Conservation (phyloP, 2,797 vertebrate species). For the Lacerta bilineata region DNA sequence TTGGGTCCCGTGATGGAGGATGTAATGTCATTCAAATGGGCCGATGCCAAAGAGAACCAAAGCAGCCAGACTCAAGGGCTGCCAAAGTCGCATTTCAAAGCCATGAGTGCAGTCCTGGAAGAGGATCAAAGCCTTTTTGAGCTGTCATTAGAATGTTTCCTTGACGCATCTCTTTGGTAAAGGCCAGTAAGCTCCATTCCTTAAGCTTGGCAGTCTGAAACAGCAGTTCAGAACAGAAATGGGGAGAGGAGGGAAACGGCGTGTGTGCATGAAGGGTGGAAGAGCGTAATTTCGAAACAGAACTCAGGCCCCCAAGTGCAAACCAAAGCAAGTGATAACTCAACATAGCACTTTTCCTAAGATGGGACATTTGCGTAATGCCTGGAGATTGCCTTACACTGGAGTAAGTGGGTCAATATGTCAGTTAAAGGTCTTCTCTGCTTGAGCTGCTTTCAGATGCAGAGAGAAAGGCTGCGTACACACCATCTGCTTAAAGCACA, state of each 20-base stretch:
- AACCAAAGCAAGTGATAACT: slow-evolving; percentile 70
- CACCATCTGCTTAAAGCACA: no score
- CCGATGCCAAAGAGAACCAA: slow-evolving; percentile 74
- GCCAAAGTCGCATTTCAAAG: slow-evolving; percentile 85
- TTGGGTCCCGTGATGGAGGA: slow-evolving; percentile 76
- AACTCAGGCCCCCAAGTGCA: slow-evolving; percentile 67
- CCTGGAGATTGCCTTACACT: slow-evolving; percentile 41
- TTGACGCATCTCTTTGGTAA: slow-evolving; percentile 78
- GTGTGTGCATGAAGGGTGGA: slow-evolving; percentile 75
- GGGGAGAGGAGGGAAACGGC: slow-evolving; percentile 78
- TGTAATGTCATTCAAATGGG: slow-evolving; percentile 78
- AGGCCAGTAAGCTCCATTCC: slow-evolving; percentile 75
- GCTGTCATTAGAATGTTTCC: slow-evolving; percentile 85
- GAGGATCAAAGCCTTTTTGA: slow-evolving; percentile 81
- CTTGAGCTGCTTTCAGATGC: slow-evolving; percentile 51
- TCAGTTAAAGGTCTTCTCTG: slow-evolving; percentile 63
- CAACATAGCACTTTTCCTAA: slow-evolving; percentile 62
- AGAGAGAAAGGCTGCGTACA: no score
- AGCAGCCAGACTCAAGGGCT: slow-evolving; percentile 76
- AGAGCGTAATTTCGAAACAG: not conserved
- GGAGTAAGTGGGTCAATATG: slow-evolving; percentile 39
- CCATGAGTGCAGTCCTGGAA: slow-evolving; percentile 82
- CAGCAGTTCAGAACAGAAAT: slow-evolving; percentile 73
- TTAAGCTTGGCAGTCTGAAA: no score
- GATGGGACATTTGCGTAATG: slow-evolving; percentile 69